A percentile compares a stretch with the other conserved stretches of the same genome.
phyloP scores from a whole-genome alignment of 1,140 invertebrate genomes.

The Philotrypesis tridentata region DNA sequence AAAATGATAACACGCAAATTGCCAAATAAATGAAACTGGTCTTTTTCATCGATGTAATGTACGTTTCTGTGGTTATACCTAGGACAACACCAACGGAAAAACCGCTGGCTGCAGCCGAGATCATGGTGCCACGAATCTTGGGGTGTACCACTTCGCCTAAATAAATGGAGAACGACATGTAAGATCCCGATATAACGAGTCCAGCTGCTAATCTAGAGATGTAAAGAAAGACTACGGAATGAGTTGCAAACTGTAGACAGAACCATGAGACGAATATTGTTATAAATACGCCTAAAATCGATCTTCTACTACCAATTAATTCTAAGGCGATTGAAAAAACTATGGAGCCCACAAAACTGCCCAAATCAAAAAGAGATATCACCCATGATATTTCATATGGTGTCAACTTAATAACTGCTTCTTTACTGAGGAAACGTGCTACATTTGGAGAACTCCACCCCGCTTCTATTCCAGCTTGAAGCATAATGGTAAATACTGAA shows the following conservation, averaged over 20 bases:
- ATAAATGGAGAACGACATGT: conserved; percentile 72
- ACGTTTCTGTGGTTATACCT: not conserved
- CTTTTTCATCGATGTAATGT: conserved; percentile 62
- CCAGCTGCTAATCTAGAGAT: conserved; percentile 67
- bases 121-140: conserved; percentile 11
- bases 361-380: conserved; percentile 74
- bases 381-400: conserved; percentile 79
- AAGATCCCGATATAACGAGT: conserved; percentile 77
- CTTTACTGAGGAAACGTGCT: conserved; percentile 66
- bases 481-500: conserved; percentile 60
- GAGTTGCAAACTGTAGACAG: conserved; percentile 74
- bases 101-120: not conserved
- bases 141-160: not conserved
- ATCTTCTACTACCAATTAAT: conserved; percentile 77
- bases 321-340: conserved; percentile 56
- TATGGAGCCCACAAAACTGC: conserved; percentile 60
- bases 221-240: conserved; percentile 73
- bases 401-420: conserved; percentile 74
- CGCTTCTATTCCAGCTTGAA: conserved; percentile 58
- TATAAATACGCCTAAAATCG: no score
- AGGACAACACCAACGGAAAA: not conserved
- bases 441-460: conserved; percentile 77
- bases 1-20: not conserved
- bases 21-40: conserved; percentile 67
- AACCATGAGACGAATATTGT: conserved; percentile 73